A percentile compares a stretch with the other conserved stretches of the same genome.
Conservation (phyloP, 2,888 invertebrate genomes). For the Nowickia ferox region DNA sequence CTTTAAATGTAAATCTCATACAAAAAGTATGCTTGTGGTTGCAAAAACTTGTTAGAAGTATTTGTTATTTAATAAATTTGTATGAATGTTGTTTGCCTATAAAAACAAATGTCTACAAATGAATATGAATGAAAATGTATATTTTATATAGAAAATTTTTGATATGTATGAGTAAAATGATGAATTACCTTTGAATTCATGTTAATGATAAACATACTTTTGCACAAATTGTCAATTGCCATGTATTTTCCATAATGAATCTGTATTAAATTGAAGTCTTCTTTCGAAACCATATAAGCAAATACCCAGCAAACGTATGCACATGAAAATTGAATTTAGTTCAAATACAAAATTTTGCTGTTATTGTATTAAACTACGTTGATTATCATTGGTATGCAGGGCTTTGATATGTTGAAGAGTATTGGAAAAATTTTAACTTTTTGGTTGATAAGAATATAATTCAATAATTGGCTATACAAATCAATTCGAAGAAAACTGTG, state of each 20-base stretch:
- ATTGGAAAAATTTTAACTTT: too few relatives aligned
- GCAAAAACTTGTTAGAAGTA: conserved; percentile 10
- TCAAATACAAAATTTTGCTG: too few relatives aligned
- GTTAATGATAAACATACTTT: conserved; percentile 41
- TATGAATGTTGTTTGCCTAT: conserved; percentile 6
- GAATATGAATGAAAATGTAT: neutral
- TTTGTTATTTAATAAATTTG: conserved; percentile 33
- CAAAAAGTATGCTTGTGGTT: neutral
- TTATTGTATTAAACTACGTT: too few relatives aligned
- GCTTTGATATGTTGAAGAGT: too few relatives aligned
- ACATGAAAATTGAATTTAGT: too few relatives aligned
- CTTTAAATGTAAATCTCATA: neutral
- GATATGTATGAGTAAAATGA: neutral
- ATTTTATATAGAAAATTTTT: neutral
- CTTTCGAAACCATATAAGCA: neutral
- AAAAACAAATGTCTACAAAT: conserved; percentile 1
- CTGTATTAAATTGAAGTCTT: neutral
- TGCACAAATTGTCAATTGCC: conserved; percentile 50
- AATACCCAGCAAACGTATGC: neutral
- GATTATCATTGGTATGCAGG: too few relatives aligned
- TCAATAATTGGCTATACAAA: too few relatives aligned
- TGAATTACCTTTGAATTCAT: conserved; percentile 1
- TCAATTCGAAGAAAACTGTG: too few relatives aligned
- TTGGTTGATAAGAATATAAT: too few relatives aligned
- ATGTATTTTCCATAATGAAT: conserved; percentile 10